These are phyloP conservation scores for Thyatira batis DNA, from an alignment of 2,888 invertebrate species.

Conservation along the genomic window DNA sequence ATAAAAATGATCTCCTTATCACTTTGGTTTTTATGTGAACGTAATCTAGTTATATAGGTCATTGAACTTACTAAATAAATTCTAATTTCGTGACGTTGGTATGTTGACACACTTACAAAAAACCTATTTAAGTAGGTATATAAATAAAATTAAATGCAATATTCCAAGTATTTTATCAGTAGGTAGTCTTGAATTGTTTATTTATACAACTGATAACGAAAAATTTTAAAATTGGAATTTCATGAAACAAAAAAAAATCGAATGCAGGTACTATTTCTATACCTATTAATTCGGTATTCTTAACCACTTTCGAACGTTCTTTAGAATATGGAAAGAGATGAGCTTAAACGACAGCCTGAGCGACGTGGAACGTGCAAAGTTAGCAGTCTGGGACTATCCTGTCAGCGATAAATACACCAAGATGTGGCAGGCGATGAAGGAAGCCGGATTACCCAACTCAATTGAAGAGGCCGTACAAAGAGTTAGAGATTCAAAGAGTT, in stretches of 20 bases:
- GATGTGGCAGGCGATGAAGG: constrained; percentile 98
- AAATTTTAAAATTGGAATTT: too few species aligned
- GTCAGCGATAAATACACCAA: constrained; percentile 99
- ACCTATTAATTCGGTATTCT: too few species aligned
- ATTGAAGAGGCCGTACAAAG: constrained; percentile 89
- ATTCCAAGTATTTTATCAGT: too few species aligned
- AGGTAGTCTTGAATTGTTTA: too few species aligned
- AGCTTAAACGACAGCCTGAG: constrained; percentile 96
- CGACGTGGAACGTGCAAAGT: constrained; percentile 93
- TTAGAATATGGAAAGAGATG: constrained; percentile 98
- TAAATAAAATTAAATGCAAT: too few species aligned
- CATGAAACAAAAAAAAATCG: too few species aligned
- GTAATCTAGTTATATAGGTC: constrained; percentile 5
- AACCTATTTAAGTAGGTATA: too few species aligned
- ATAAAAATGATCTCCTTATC: constrained; percentile 4
- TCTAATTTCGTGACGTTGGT: background rate
- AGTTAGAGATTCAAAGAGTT: constrained; percentile 84
- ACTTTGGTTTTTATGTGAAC: background rate
- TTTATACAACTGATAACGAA: too few species aligned
- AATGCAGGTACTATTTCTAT: too few species aligned
- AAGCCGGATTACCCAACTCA: constrained; percentile 89
- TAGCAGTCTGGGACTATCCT: constrained; percentile 99
- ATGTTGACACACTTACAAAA: too few species aligned
- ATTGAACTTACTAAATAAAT: constrained; percentile 2
- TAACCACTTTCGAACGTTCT: too few species aligned